Base-by-base conservation (phyloP, 2,888 invertebrate genomes). In the Orchesellides sinensis region DNA sequence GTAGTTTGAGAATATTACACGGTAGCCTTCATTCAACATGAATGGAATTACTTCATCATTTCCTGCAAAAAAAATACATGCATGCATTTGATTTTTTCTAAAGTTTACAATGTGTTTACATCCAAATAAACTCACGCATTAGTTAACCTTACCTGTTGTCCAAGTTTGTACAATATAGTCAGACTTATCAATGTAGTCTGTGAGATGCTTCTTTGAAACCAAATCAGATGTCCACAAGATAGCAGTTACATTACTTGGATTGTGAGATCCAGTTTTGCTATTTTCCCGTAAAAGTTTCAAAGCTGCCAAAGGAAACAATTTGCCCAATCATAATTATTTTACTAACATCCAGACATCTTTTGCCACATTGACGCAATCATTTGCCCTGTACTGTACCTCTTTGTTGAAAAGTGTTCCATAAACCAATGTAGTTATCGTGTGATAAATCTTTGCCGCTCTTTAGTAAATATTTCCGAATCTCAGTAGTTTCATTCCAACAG, bases 1-100 rank as follows among this genome's bases (percentile, higher is more conserved):
- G 89, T 96, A 96, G 90, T 96, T 96, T 2, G 96, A 96, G 84
- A 96, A 92, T 84, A 97, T 96, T 23, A 96, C 90, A 27, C 92
- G 92, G 89, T 94, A 96, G 5, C 94, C 94, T 82, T 94, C 94
- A 63, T 93, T 90, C 1, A 96, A 90, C 1, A 96, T 91, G 72
- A 93, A 93, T 8, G 91, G 90, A 49, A 90, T 89, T 6, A 89
- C 73, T 0, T 91, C 89, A 89, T 96, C 95, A 0, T 87, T 84
- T 0, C 93, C 94, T 84, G 10, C 23, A 59, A 49, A 12, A 65
- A 72, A 32, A 21, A 40, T 29, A 29, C n/a, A 25, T 3, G 27
- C 35, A 49, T 47, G 27, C 10, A 35, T 12, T 72, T 63, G n/a
- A 32, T 32, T 32, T 32, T 32, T 6, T 32, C 32, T 32, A 6